Evolutionary conservation across 2,113 vertebrate species (phyloP).

Genomic region (Cnemophilus loriae): DNA sequence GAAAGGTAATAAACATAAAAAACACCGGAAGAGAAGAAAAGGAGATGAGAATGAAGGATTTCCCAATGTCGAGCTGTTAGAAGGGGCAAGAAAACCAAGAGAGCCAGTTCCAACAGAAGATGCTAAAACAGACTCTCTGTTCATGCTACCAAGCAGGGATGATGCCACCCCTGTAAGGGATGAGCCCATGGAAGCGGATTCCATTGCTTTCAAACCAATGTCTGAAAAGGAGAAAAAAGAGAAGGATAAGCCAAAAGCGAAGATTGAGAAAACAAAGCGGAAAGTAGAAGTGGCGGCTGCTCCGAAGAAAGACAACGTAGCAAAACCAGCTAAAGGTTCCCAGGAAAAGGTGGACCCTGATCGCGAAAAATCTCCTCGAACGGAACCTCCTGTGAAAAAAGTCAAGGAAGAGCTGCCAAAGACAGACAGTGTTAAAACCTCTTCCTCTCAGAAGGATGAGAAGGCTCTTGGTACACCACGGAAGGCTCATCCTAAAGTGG

Average conservation of each 20-base stretch:
- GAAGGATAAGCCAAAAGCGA: conserved; percentile 73
- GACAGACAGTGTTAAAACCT: conserved; percentile 66
- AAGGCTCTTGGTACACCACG: conserved; percentile 73
- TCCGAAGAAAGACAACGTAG: conserved; percentile 78
- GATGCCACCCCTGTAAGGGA: conserved; percentile 94
- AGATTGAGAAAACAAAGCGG: conserved; percentile 83
- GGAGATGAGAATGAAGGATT: conserved; percentile 83
- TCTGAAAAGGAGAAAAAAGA: conserved; percentile 83
- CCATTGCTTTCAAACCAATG: conserved; percentile 74
- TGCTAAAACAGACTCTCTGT: conserved; percentile 68
- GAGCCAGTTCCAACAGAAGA: conserved; percentile 71
- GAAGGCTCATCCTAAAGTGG: conserved; percentile 73
- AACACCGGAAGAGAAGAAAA: conserved; percentile 83
- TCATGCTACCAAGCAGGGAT: conserved; percentile 77
- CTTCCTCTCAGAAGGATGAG: conserved; percentile 79
- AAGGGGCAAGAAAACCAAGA: conserved; percentile 71
- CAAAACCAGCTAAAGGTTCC: conserved; percentile 72
- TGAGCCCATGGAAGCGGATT: conserved; percentile 91
- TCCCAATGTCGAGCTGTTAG: conserved; percentile 68
- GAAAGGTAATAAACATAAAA: conserved; percentile 81
- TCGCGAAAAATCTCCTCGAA: conserved; percentile 70
- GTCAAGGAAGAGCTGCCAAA: conserved; percentile 80
- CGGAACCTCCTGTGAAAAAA: conserved; percentile 76
- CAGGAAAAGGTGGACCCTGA: conserved; percentile 79
- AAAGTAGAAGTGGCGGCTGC: conserved; percentile 68